phyloP scores from a whole-genome alignment of 2,113 vertebrate species.

The Xiphophorus couchianus region DNA sequence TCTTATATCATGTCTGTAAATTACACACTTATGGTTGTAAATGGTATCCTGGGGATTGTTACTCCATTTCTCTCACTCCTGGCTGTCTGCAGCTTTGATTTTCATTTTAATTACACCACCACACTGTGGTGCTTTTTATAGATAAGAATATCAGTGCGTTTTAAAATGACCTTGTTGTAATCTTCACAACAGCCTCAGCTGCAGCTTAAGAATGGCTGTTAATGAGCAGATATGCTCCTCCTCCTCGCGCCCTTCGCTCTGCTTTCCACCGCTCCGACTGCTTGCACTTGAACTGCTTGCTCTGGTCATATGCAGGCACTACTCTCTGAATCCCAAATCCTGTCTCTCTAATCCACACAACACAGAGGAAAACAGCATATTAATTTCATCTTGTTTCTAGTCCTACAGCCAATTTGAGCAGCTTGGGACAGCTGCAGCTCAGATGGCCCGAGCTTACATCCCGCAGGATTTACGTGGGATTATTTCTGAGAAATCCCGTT shows the following conservation, averaged over 20 bases:
- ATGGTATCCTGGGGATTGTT: constrained; percentile 20
- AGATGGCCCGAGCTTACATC: constrained; percentile 40
- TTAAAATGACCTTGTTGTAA: constrained; percentile 48
- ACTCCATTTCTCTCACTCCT: constrained; percentile 22
- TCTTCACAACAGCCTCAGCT: constrained; percentile 42
- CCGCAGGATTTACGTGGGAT: constrained; percentile 52
- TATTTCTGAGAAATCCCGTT: constrained; percentile 60
- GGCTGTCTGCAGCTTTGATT: not conserved
- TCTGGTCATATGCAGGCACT: constrained; percentile 31
- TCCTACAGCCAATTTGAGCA: constrained; percentile 58
- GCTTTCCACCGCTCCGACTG: constrained; percentile 9
- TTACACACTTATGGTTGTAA: constrained; percentile 24
- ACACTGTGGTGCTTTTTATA: constrained; percentile 34
- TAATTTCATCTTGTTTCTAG: constrained; percentile 67
- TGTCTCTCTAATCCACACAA: constrained; percentile 59
- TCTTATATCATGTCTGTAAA: constrained; percentile 5
- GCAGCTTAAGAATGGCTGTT: constrained; percentile 27
- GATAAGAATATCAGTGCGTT: constrained; percentile 17
- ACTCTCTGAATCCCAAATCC: constrained; percentile 54
- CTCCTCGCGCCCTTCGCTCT: constrained; percentile 13
- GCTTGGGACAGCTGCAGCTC: constrained; percentile 40
- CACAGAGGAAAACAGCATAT: constrained; percentile 58
- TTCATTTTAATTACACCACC: constrained; percentile 54
- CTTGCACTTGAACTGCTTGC: constrained; percentile 22
- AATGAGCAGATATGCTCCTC: constrained; percentile 35